phyloP scores from a whole-genome alignment of 1,140 invertebrate species.

The Drosophila pseudoobscura region DNA sequence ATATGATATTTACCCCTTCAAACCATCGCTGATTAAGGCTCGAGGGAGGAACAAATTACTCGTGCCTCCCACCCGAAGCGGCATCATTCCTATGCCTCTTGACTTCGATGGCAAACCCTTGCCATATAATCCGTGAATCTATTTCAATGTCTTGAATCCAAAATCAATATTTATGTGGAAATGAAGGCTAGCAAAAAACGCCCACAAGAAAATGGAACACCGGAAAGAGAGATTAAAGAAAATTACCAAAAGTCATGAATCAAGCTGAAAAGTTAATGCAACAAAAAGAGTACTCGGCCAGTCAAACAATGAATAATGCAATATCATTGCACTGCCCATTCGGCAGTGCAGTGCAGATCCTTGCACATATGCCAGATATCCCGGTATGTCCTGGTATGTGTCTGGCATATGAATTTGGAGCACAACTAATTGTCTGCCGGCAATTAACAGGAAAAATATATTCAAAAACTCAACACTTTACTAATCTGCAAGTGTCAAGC shows the following conservation, averaged over 20 bases:
- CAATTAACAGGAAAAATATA: constrained; percentile 75
- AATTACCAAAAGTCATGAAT: constrained; percentile 78
- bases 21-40: too few species aligned
- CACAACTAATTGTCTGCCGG: constrained; percentile 69
- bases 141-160: not conserved
- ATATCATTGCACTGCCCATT: constrained; percentile 64
- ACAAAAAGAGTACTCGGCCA: constrained; percentile 36
- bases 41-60: too few species aligned
- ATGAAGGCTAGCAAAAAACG: constrained; percentile 9
- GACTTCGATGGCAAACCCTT: not conserved
- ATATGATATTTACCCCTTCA: too few species aligned
- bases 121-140: not conserved
- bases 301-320: constrained; percentile 66
- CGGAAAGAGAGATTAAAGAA: constrained; percentile 57
- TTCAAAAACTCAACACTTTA: constrained; percentile 70
- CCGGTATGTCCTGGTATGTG: constrained; percentile 5
- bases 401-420: constrained; percentile 60
- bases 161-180: constrained; percentile 16
- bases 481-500: constrained; percentile 80
- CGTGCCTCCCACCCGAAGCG: not conserved
- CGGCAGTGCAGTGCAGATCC: too few species aligned
- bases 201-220: constrained; percentile 29
- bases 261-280: constrained; percentile 77
- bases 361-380: constrained; percentile 16
- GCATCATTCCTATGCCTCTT: not conserved